phyloP scores from a whole-genome alignment of 2,113 vertebrate genomes.

The Calypte anna region DNA sequence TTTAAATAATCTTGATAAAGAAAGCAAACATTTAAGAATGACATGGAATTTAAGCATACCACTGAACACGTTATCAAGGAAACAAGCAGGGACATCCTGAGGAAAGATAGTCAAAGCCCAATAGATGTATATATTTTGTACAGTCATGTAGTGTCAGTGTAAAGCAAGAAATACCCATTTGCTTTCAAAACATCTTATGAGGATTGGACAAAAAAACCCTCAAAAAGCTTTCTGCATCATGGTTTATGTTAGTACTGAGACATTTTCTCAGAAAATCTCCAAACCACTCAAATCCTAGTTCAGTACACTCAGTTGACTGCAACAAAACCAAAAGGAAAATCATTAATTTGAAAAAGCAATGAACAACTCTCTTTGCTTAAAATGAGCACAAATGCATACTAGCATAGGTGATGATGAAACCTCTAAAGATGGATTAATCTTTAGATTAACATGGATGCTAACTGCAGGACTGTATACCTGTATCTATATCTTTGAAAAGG shows the following conservation, averaged over 20 bases:
- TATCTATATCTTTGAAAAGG: not conserved
- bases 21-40: not conserved
- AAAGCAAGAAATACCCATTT: not conserved
- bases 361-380: not conserved
- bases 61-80: not conserved
- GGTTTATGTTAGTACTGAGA: not conserved
- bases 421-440: not conserved
- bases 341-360: not conserved
- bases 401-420: not conserved
- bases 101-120: not conserved
- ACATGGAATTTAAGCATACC: not conserved
- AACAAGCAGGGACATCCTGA: not conserved
- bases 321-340: not conserved
- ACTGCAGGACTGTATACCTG: no score
- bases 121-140: not conserved
- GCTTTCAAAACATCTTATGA: not conserved
- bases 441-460: no score
- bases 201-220: not conserved
- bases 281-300: not conserved
- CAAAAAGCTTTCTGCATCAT: not conserved
- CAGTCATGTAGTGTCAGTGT: not conserved
- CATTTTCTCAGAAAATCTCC: not conserved
- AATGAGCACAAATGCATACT: not conserved
- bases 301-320: not conserved
- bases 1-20: not conserved